phyloP scores from a whole-genome alignment of 2,113 vertebrate species.

The Myotis brandtii region DNA sequence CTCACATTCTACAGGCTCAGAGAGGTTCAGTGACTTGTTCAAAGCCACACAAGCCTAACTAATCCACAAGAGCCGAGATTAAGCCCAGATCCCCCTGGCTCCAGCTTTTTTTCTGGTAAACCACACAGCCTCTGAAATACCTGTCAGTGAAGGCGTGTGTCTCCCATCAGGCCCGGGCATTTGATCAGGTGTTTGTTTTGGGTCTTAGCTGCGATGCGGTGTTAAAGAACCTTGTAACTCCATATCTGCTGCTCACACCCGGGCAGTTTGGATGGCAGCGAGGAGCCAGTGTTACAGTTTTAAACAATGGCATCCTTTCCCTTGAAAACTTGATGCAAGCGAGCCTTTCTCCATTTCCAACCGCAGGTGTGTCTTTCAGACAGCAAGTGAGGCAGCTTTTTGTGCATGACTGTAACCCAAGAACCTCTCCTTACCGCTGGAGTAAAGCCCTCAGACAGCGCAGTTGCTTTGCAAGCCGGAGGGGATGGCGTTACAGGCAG shows the following conservation, averaged over 20 bases:
- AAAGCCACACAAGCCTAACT: background rate
- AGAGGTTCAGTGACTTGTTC: background rate
- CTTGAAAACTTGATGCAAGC: background rate
- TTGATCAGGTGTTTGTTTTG: slow-evolving; percentile 45
- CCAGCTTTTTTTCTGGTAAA: fast-evolving
- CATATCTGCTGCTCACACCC: background rate
- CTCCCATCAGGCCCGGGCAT: background rate
- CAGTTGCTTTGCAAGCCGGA: background rate
- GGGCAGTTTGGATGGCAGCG: background rate
- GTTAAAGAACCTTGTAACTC: slow-evolving; percentile 34
- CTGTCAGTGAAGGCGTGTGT: background rate
- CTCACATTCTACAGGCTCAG: slow-evolving; percentile 2
- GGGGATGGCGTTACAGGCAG: background rate
- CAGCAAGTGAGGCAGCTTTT: background rate
- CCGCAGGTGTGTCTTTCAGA: slow-evolving; percentile 21
- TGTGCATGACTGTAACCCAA: background rate
- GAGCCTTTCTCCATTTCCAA: slow-evolving; percentile 16
- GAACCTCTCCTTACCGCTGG: background rate
- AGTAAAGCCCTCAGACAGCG: slow-evolving; percentile 3
- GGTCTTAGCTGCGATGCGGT: background rate
- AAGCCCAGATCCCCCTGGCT: background rate
- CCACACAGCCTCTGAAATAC: background rate
- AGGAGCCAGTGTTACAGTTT: slow-evolving; percentile 29
- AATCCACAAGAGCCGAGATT: background rate
- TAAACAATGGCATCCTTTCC: slow-evolving; percentile 20